Percentiles rank a stretch among this genome's conserved stretches.
Conservation (phyloP, 2,113 vertebrate species). For the Dolichotis patagonum region DNA sequence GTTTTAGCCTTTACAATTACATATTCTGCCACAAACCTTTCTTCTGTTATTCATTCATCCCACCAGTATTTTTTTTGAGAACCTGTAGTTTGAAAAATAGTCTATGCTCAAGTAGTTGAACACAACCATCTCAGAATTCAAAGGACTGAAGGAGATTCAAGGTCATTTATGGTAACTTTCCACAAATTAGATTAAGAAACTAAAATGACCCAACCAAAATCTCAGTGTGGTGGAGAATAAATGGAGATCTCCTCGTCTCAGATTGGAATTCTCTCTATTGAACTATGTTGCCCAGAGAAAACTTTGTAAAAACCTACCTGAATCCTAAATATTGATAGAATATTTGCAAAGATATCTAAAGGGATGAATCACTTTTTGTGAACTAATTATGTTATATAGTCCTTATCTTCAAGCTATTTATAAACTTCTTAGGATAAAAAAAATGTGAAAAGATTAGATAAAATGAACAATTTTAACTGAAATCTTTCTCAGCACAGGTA, state of each 20-base stretch:
- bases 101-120: background rate
- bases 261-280: background rate
- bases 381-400: background rate
- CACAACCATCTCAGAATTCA: background rate
- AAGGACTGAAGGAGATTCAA: background rate
- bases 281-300: background rate
- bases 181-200: background rate
- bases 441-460: background rate
- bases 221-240: background rate
- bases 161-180: background rate
- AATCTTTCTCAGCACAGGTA: background rate
- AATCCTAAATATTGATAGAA: background rate
- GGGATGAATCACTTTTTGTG: background rate
- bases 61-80: background rate
- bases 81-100: background rate
- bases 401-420: background rate
- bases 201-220: background rate
- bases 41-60: conserved; percentile 18
- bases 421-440: background rate
- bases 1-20: background rate
- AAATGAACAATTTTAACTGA: background rate
- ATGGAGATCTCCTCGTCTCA: background rate
- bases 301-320: background rate
- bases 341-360: background rate
- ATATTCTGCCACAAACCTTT: background rate